Evolutionary conservation across 2,888 invertebrate species (phyloP).

Genomic region (Leucoptera coffeella): DNA sequence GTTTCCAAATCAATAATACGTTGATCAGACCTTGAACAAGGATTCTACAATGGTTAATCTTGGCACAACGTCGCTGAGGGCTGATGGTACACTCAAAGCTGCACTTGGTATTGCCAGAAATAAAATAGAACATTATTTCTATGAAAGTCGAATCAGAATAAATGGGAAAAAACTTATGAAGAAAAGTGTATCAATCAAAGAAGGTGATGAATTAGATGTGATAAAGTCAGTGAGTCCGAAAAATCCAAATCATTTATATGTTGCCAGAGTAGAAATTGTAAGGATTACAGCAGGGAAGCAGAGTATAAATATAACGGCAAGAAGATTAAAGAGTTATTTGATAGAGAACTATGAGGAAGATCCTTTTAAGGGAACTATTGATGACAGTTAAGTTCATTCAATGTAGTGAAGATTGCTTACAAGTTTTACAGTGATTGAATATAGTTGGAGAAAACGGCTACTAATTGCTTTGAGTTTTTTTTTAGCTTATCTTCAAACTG

Average conservation of each 20-base stretch:
- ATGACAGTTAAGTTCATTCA: slow-evolving; percentile 11
- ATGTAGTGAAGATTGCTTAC: too few relatives aligned
- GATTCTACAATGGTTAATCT: too few relatives aligned
- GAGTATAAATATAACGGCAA: slow-evolving; percentile 51
- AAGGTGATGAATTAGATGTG: slow-evolving; percentile 74
- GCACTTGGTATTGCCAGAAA: too few relatives aligned
- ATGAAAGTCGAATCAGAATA: slow-evolving; percentile 71
- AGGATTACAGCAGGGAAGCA: slow-evolving; percentile 48
- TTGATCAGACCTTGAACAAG: too few relatives aligned
- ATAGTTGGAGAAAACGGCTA: too few relatives aligned
- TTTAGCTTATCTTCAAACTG: too few relatives aligned
- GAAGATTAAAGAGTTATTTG: slow-evolving; percentile 62
- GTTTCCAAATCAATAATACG: too few relatives aligned
- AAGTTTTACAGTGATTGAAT: too few relatives aligned
- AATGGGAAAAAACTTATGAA: slow-evolving; percentile 73
- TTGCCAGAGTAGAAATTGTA: slow-evolving; percentile 64
- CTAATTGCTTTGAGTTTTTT: too few relatives aligned
- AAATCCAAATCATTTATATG: slow-evolving; percentile 63
- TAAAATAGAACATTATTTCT: slow-evolving; percentile 76
- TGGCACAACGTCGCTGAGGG: too few relatives aligned
- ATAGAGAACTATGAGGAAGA: slow-evolving; percentile 66
- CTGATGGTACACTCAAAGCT: too few relatives aligned
- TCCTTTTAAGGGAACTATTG: slow-evolving; percentile 26
- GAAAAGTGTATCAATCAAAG: slow-evolving; percentile 61
- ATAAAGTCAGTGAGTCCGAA: slow-evolving; percentile 60